These are phyloP conservation scores for Pogonocherus hispidulus DNA, from an alignment of 2,888 invertebrate species.

Conservation along the genomic window DNA sequence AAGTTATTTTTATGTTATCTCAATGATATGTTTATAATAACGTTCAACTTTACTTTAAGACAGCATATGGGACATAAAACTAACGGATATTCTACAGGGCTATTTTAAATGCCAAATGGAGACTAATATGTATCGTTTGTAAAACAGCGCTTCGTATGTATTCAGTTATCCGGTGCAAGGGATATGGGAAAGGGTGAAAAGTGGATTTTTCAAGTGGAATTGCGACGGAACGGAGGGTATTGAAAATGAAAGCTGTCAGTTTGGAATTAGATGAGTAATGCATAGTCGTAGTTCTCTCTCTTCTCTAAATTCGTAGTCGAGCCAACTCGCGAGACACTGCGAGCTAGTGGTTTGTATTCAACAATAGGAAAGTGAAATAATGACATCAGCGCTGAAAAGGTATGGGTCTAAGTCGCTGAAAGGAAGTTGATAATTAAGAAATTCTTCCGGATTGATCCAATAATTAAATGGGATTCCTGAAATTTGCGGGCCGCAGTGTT, in stretches of 20 bases:
- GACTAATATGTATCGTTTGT: no score
- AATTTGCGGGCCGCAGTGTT: conserved; percentile 33
- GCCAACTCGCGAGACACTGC: background rate
- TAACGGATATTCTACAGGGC: no score
- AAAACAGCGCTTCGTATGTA: no score
- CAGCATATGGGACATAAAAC: no score
- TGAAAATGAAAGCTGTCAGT: conserved; percentile 24
- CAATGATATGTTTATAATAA: no score
- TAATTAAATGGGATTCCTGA: conserved; percentile 42
- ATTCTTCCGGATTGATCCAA: conserved; percentile 57
- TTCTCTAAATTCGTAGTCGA: background rate
- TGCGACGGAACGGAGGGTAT: conserved; percentile 1
- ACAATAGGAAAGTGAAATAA: conserved; percentile 37
- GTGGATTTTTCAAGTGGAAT: conserved; percentile 13
- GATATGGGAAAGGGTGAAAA: conserved; percentile 10
- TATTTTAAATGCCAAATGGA: no score
- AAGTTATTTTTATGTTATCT: no score
- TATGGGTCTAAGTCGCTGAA: conserved; percentile 28
- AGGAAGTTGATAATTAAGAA: conserved; percentile 58
- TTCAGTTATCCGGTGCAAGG: background rate
- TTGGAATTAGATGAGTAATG: conserved; percentile 10
- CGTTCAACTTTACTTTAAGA: no score
- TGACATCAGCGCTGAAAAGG: conserved; percentile 37
- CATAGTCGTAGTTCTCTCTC: background rate
- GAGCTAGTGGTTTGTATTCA: conserved; percentile 31